A percentile compares a stretch with the other conserved stretches of the same genome.
Evolutionary conservation across 2,113 vertebrate genomes (phyloP).

Genomic region (Uropsilus gracilis): DNA sequence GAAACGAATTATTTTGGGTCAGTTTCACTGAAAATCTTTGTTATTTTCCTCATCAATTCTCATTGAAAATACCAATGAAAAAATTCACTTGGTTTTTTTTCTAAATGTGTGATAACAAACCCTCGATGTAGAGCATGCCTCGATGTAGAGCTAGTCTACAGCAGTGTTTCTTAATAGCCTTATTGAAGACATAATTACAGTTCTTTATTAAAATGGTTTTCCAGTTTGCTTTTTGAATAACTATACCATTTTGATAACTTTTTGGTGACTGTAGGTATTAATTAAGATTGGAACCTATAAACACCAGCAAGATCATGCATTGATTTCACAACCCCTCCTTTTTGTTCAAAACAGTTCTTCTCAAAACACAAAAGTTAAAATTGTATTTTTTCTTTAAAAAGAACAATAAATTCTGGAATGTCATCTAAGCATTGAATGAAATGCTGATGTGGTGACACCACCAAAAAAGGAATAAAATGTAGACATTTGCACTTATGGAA

Average conservation of each 20-base stretch:
- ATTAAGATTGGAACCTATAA: not conserved
- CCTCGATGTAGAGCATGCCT: not conserved
- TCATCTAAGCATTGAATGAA: not conserved
- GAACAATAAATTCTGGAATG: not conserved
- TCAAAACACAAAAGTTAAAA: not conserved
- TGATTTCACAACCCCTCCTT: not conserved
- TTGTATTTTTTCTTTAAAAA: not conserved
- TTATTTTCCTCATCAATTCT: not conserved
- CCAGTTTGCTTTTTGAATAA: not conserved
- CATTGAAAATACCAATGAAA: conserved; percentile 10
- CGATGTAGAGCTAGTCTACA: not conserved
- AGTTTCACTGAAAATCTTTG: not conserved
- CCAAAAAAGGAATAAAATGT: not conserved
- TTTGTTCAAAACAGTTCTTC: not conserved
- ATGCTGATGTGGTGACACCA: not conserved
- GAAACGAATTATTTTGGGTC: not conserved
- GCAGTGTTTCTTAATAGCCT: not conserved
- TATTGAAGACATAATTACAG: not conserved
- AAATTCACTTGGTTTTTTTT: not conserved
- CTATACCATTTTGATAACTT: not conserved
- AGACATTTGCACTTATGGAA: not conserved
- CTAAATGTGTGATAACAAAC: not conserved
- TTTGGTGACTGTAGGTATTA: not conserved
- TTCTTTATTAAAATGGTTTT: not conserved
- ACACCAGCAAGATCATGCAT: not conserved